A percentile compares a stretch with the other conserved stretches of the same genome.
Conservation (phyloP, 2,113 vertebrate species). For the cattle (Bos taurus) region DNA sequence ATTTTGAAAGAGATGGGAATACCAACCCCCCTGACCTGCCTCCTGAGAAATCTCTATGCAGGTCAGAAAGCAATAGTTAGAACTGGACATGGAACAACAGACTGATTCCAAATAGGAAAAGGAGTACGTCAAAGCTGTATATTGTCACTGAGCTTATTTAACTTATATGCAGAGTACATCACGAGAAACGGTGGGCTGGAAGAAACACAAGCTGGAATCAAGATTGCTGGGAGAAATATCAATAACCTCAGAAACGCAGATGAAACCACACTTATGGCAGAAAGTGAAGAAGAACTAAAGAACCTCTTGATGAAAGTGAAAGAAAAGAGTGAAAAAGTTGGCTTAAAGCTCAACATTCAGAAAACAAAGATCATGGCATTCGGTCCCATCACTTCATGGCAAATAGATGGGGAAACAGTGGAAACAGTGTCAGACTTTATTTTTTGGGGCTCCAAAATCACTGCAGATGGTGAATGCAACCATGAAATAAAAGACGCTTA, state of each 20-base stretch:
- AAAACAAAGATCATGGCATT: not conserved
- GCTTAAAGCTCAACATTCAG: not conserved
- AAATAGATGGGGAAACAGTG: not conserved
- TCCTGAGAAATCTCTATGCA: not conserved
- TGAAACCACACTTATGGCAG: not conserved
- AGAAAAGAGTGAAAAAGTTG: not conserved
- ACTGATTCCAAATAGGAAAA: not conserved
- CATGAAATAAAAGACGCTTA: not conserved
- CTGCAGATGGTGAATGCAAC: not conserved
- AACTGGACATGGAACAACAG: not conserved
- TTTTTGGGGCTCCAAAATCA: not conserved
- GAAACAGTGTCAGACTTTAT: not conserved
- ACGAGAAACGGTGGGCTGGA: not conserved
- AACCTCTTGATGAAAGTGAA: not conserved
- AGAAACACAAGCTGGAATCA: not conserved
- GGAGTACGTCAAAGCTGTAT: not conserved
- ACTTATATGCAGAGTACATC: not conserved
- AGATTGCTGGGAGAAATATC: not conserved
- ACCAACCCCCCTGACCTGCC: not conserved
- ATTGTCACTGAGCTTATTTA: not conserved
- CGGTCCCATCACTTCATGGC: fast-evolving
- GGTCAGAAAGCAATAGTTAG: not conserved
- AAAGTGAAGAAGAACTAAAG: not conserved
- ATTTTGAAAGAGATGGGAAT: not conserved
- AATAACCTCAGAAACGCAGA: not conserved